Percentiles rank a stretch among this genome's conserved stretches.
These are phyloP conservation scores for Lepidocyrtoides sp. DNA, from an alignment of 2,888 invertebrate genomes.

Conservation along the genomic window DNA sequence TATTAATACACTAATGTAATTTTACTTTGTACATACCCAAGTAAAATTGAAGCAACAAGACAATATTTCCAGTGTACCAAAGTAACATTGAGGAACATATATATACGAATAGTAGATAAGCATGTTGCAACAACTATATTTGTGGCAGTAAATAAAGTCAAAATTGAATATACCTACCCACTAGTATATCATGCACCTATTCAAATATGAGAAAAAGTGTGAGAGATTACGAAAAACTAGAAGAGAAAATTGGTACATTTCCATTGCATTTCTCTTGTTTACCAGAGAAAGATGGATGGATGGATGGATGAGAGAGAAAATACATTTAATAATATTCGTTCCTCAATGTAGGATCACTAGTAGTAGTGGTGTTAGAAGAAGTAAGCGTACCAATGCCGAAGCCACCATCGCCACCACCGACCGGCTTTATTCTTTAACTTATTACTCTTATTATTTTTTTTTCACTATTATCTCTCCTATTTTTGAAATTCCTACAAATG, in stretches of 20 bases:
- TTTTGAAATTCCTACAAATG: constrained; percentile 52
- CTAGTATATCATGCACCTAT: no score
- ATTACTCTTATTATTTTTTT: constrained; percentile 49
- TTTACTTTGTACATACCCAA: neutral
- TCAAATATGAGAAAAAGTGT: no score
- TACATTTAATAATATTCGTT: constrained; percentile 29
- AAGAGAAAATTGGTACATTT: constrained; percentile 45
- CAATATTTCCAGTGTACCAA: constrained; percentile 80
- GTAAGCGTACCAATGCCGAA: no score
- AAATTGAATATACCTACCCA: no score
- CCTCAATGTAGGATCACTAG: neutral
- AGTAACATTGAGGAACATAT: neutral
- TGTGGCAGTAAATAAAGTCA: no score
- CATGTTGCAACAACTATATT: neutral
- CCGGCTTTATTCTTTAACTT: constrained; percentile 47
- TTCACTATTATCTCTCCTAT: constrained; percentile 53
- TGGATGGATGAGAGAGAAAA: neutral
- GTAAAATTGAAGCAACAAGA: constrained; percentile 37
- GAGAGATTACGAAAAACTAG: constrained; percentile 25
- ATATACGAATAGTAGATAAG: neutral
- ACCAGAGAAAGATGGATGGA: constrained; percentile 44
- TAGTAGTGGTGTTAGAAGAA: neutral
- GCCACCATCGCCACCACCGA: neutral
- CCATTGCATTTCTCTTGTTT: constrained; percentile 59
- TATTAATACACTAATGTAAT: neutral